These are phyloP conservation scores for Opisthograptis luteolata DNA, from an alignment of 2,888 invertebrate species.

Conservation along the genomic window DNA sequence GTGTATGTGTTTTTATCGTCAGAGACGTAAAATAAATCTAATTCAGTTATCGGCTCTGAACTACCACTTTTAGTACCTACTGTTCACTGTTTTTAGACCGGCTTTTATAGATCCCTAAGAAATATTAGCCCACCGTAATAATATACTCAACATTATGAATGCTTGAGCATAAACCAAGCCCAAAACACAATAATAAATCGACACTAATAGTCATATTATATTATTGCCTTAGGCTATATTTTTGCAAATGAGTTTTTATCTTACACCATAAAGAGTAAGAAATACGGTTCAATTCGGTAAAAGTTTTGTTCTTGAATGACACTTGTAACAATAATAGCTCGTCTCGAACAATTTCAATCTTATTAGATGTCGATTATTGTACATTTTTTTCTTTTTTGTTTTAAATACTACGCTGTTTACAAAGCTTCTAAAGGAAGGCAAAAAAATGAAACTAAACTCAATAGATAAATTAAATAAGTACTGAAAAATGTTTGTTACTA, in stretches of 20 bases:
- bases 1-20: too few relatives aligned
- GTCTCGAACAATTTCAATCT: constrained; percentile 28
- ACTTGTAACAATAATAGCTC: constrained; percentile 35
- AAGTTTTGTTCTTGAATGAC: constrained; percentile 34
- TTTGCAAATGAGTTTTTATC: background rate
- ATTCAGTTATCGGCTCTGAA: too few relatives aligned
- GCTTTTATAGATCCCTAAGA: constrained; percentile 24
- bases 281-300: constrained; percentile 8
- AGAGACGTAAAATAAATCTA: too few relatives aligned
- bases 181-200: constrained; percentile 62
- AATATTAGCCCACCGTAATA: constrained; percentile 36
- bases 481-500: too few relatives aligned
- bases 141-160: constrained; percentile 59
- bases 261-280: background rate
- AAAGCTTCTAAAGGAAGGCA: too few relatives aligned
- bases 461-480: too few relatives aligned
- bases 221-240: constrained; percentile 40
- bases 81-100: too few relatives aligned
- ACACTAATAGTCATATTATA: constrained; percentile 63
- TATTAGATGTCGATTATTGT: constrained; percentile 26
- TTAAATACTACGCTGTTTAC: background rate
- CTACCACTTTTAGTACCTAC: too few relatives aligned
- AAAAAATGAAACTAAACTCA: too few relatives aligned
- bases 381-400: constrained; percentile 9
- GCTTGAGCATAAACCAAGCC: constrained; percentile 66